These are phyloP conservation scores for Capromys pilorides DNA, from an alignment of 2,797 vertebrate genomes.

Conservation along the genomic window DNA sequence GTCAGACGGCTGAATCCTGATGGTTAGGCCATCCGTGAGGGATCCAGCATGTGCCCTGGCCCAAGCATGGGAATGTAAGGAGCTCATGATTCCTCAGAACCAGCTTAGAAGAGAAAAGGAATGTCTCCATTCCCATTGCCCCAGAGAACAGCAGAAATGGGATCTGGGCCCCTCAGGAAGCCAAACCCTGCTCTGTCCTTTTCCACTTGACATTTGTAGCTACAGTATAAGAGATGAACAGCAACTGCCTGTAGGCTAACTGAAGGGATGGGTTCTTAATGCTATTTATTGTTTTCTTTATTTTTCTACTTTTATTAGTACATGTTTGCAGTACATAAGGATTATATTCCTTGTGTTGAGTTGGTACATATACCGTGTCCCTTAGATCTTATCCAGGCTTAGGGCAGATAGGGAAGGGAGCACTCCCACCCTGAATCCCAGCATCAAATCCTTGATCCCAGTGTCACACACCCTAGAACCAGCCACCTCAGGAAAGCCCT, in stretches of 20 bases:
- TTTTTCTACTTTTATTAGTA: not conserved
- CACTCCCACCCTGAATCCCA: not conserved
- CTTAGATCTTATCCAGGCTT: not conserved
- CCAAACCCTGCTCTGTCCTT: fast-evolving
- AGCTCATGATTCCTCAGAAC: not conserved
- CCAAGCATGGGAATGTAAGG: not conserved
- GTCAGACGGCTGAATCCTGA: not conserved
- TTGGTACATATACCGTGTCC: not conserved
- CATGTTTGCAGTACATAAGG: not conserved
- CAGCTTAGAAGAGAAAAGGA: not conserved
- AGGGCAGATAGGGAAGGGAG: not conserved
- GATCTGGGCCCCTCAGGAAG: not conserved
- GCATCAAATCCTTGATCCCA: not conserved
- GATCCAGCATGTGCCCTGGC: not conserved
- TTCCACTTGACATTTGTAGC: not conserved
- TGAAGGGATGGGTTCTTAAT: not conserved
- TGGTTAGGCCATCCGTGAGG: no score
- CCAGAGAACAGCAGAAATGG: no score
- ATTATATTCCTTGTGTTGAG: not conserved
- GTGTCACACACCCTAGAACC: not conserved
- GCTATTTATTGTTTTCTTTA: not conserved
- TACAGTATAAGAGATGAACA: not conserved
- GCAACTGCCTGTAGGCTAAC: no score
- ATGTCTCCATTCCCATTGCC: no score
- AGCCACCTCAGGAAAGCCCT: not conserved